These are phyloP conservation scores for Semotilus atromaculatus DNA, from an alignment of 2,797 vertebrate genomes.

Conservation along the genomic window DNA sequence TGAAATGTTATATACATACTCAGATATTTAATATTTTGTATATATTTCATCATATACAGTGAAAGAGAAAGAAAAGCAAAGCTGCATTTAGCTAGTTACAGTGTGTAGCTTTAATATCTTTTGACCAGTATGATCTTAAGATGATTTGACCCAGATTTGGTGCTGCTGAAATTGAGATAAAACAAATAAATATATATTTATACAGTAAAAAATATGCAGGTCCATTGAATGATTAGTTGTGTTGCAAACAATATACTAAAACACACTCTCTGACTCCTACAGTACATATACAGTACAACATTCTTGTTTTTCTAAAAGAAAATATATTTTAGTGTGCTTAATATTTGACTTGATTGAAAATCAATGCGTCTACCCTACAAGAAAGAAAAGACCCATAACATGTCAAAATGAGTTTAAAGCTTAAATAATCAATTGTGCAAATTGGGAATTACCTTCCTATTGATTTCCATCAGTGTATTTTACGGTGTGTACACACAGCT, in stretches of 20 bases:
- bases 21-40: too few relatives aligned
- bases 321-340: constrained; percentile 32
- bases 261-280: background rate
- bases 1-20: too few relatives aligned
- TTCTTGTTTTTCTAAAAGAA: constrained; percentile 19
- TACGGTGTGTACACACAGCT: constrained; percentile 18
- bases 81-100: too few relatives aligned
- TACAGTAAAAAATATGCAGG: background rate
- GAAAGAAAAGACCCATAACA: constrained; percentile 47
- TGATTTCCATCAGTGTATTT: constrained; percentile 33
- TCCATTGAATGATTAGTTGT: background rate
- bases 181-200: too few relatives aligned
- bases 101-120: too few relatives aligned
- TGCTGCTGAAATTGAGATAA: too few relatives aligned
- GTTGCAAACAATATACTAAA: background rate
- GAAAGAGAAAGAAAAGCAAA: too few relatives aligned
- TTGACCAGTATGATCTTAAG: too few relatives aligned
- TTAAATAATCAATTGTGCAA: constrained; percentile 56
- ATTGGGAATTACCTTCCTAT: constrained; percentile 48
- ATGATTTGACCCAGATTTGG: too few relatives aligned
- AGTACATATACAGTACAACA: constrained; percentile 2
- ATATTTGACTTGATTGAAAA: constrained; percentile 49
- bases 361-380: constrained; percentile 42
- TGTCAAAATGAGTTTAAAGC: constrained; percentile 42
- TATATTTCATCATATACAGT: too few relatives aligned